phyloP scores from a whole-genome alignment of 1,140 invertebrate genomes.

The Drosophila erecta region DNA sequence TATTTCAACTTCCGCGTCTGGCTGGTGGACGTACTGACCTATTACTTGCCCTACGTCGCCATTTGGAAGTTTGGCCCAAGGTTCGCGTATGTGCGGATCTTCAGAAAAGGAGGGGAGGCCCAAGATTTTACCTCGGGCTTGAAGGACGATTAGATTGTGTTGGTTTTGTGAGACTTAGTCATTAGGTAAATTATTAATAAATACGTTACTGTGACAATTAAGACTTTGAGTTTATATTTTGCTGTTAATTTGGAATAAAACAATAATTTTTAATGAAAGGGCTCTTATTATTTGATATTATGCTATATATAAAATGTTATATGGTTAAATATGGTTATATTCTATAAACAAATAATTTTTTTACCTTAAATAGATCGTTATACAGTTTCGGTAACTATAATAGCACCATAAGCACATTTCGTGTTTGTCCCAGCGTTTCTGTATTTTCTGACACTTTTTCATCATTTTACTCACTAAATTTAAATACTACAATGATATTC shows the following conservation, averaged over 20 bases:
- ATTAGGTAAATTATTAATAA: slow-evolving; percentile 26
- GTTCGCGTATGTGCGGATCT: slow-evolving; percentile 76
- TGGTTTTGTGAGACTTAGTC: slow-evolving; percentile 12
- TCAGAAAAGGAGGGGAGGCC: slow-evolving; percentile 50
- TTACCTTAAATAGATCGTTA: neutral
- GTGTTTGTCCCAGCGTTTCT: no score
- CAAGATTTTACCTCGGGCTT: slow-evolving; percentile 59
- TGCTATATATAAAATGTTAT: no score
- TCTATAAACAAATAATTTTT: neutral
- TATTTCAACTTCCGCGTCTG: slow-evolving; percentile 78
- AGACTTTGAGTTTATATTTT: neutral
- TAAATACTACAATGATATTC: no score
- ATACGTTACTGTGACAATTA: neutral
- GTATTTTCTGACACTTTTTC: no score
- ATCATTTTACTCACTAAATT: no score
- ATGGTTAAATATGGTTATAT: no score
- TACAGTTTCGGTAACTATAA: no score
- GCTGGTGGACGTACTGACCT: slow-evolving; percentile 62
- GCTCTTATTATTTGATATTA: no score
- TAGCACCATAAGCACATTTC: no score
- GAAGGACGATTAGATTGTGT: slow-evolving; percentile 53
- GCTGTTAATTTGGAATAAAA: neutral
- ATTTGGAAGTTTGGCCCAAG: slow-evolving; percentile 75
- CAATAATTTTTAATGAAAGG: neutral
- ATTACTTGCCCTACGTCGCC: slow-evolving; percentile 80